Conservation (phyloP, 2,888 invertebrate genomes). For the Drosophila histrio region DNA sequence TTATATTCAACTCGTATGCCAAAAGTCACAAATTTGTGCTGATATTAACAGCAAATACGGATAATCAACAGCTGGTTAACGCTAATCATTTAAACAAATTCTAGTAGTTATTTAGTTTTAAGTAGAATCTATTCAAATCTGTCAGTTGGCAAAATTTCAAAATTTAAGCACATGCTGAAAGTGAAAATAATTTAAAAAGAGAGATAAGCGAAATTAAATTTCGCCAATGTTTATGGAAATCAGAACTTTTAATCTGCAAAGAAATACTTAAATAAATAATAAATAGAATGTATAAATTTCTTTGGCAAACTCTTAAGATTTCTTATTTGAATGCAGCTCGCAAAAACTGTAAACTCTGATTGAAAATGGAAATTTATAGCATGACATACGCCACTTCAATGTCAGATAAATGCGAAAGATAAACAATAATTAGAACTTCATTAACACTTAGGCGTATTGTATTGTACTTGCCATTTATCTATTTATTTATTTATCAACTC, state of each 20-base stretch:
- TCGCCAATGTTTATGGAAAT: not conserved
- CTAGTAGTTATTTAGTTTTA: not conserved
- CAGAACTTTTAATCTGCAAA: not conserved
- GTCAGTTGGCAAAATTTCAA: not conserved
- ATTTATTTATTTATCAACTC: constrained; percentile 26
- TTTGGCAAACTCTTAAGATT: constrained; percentile 2
- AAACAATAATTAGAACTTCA: constrained; percentile 39
- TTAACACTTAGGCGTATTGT: constrained; percentile 14
- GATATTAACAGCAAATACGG: constrained; percentile 49
- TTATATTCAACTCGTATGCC: constrained; percentile 21
- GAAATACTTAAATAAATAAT: too few relatives aligned
- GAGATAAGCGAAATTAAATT: not conserved
- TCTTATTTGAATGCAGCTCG: not conserved
- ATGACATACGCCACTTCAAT: constrained; percentile 13
- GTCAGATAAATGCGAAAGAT: constrained; percentile 30
- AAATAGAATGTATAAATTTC: not conserved
- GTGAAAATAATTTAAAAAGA: constrained; percentile 4
- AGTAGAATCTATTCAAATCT: constrained; percentile 3
- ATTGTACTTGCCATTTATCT: not conserved
- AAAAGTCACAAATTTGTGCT: constrained; percentile 59
- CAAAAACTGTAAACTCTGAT: not conserved
- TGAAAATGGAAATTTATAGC: constrained; percentile 8
- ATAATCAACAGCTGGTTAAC: constrained; percentile 16
- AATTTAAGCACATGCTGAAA: constrained; percentile 1
- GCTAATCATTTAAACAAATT: constrained; percentile 29